phyloP scores from a whole-genome alignment of 53 echinoderm and acorn worm genomes.

The Echinometra lucunter region DNA sequence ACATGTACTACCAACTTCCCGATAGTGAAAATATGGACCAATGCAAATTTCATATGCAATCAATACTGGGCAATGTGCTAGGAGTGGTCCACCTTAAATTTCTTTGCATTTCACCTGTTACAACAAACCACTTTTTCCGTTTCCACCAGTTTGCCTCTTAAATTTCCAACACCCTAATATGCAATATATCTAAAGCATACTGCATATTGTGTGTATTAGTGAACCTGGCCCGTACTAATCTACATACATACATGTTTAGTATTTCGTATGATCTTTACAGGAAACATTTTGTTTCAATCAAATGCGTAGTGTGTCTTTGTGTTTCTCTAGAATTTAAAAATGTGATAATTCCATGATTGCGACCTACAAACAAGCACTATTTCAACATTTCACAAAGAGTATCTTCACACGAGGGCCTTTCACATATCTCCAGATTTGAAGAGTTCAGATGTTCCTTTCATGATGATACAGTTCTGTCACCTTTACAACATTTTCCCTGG shows the following conservation, averaged over 20 bases:
- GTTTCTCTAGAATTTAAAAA: not conserved
- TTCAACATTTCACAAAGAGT: not conserved
- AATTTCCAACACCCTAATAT: not conserved
- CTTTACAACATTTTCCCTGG: not conserved
- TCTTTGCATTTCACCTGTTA: not conserved
- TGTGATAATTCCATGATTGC: not conserved
- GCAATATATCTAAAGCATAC: not conserved
- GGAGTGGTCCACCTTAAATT: not conserved
- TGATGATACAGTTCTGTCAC: not conserved
- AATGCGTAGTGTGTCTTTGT: constrained; percentile 33
- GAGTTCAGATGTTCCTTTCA: not conserved
- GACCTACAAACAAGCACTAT: not conserved
- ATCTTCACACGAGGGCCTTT: not conserved
- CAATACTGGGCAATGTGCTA: not conserved
- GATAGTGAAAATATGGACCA: not conserved
- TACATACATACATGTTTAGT: not conserved
- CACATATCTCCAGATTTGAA: not conserved
- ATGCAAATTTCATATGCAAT: not conserved
- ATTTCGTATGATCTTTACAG: not conserved
- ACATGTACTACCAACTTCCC: not conserved
- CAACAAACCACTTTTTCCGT: not conserved
- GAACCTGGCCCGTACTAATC: not conserved
- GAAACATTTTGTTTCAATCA: not conserved
- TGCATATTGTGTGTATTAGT: not conserved
- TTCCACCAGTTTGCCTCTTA: not conserved